Conservation (phyloP, 2,888 invertebrate species). For the Limnephilus lunatus region DNA sequence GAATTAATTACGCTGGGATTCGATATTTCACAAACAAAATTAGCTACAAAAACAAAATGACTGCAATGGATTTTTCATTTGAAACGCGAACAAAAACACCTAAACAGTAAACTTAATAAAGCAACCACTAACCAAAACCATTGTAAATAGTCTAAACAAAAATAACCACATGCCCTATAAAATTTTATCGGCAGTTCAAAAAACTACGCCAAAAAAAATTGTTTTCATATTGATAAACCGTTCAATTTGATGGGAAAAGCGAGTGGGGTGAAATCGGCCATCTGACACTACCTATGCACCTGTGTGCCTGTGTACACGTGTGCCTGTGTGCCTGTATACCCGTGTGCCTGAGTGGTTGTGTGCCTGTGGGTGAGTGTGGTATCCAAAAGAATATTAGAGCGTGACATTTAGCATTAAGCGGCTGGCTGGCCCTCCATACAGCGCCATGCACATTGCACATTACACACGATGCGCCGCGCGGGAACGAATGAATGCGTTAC, state of each 20-base stretch:
- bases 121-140: not conserved
- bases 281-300: not conserved
- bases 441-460: not conserved
- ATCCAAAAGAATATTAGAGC: not conserved
- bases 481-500: not conserved
- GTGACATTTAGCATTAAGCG: not conserved
- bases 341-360: not conserved
- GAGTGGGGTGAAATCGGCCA: not conserved
- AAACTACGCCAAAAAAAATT: not conserved
- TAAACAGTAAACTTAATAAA: too few relatives aligned
- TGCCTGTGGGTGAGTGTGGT: not conserved
- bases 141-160: not conserved
- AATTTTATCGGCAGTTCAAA: not conserved
- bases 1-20: too few relatives aligned
- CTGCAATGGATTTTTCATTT: too few relatives aligned
- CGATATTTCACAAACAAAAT: not conserved
- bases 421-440: not conserved
- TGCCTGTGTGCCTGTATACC: not conserved
- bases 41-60: not conserved
- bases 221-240: not conserved
- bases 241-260: not conserved
- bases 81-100: too few relatives aligned
- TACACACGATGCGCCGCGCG: not conserved
- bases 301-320: not conserved
- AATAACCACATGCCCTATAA: not conserved